Conservation (phyloP, 2,888 invertebrate genomes). For the Caprella mutica region DNA sequence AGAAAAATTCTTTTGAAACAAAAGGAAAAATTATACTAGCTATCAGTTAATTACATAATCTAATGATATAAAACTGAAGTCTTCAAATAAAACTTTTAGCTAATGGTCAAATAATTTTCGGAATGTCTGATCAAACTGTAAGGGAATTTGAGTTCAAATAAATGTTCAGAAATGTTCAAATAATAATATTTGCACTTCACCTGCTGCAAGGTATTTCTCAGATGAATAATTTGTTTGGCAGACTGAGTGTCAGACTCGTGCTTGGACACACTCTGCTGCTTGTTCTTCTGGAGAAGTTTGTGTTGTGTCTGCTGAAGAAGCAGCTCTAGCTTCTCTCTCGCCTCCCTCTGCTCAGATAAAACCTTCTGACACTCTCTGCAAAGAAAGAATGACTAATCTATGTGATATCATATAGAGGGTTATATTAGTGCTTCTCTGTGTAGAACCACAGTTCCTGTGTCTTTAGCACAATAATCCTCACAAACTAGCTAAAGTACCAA, state of each 20-base stretch:
- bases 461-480: neutral
- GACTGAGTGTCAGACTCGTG: neutral
- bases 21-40: no score
- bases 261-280: neutral
- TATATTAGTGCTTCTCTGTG: neutral
- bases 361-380: neutral
- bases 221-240: neutral
- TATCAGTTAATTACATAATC: no score
- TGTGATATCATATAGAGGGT: neutral
- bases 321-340: constrained; percentile 1
- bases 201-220: neutral
- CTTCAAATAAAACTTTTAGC: no score
- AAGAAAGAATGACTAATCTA: no score
- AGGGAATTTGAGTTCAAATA: no score
- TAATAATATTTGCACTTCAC: no score
- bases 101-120: no score
- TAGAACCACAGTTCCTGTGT: neutral
- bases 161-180: no score
- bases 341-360: neutral
- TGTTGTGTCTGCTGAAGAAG: constrained; percentile 1
- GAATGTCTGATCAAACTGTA: no score
- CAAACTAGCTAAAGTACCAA: no score
- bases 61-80: no score
- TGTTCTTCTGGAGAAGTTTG: neutral
- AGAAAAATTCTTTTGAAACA: no score